Conservation (phyloP, 2,888 invertebrate genomes). For the Drosophila differens region DNA sequence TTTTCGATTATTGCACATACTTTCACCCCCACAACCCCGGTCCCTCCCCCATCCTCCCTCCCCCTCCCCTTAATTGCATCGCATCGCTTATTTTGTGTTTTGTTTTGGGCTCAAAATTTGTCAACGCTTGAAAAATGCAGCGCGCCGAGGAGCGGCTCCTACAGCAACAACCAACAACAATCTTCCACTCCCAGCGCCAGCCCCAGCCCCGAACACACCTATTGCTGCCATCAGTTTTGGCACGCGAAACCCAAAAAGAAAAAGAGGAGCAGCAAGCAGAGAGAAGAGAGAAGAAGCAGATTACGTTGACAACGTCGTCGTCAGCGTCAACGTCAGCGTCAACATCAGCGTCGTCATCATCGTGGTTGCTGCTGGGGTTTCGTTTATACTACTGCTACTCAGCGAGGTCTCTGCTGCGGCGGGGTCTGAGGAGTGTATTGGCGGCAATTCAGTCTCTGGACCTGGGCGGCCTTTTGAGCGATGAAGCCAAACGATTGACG, state of each 20-base stretch:
- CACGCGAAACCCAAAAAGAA: constrained; percentile 21
- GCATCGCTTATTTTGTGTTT: constrained; percentile 53
- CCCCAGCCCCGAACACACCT: constrained; percentile 2
- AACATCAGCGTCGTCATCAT: constrained; percentile 22
- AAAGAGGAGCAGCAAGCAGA: constrained; percentile 7
- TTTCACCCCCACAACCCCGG: constrained; percentile 39
- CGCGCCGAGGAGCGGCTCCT: constrained; percentile 24
- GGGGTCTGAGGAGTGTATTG: not conserved
- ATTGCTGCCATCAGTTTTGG: constrained; percentile 1
- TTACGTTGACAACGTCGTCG: constrained; percentile 64
- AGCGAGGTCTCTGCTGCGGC: not conserved
- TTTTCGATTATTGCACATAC: constrained; percentile 79
- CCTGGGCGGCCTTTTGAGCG: constrained; percentile 68
- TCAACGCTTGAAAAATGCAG: constrained; percentile 73
- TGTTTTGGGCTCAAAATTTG: constrained; percentile 73
- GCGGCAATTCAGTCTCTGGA: constrained; percentile 26
- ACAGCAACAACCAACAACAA: constrained; percentile 1
- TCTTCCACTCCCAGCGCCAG: not conserved
- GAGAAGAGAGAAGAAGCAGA: constrained; percentile 35
- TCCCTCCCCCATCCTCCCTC: not conserved
- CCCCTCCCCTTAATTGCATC: constrained; percentile 1
- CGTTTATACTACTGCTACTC: constrained; percentile 33
- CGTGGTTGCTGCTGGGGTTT: constrained; percentile 45
- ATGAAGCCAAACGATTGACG: constrained; percentile 68
- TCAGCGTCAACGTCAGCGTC: constrained; percentile 26